Evolutionary conservation across 1,140 invertebrate species (phyloP).

Genomic region (Forficula auricularia): DNA sequence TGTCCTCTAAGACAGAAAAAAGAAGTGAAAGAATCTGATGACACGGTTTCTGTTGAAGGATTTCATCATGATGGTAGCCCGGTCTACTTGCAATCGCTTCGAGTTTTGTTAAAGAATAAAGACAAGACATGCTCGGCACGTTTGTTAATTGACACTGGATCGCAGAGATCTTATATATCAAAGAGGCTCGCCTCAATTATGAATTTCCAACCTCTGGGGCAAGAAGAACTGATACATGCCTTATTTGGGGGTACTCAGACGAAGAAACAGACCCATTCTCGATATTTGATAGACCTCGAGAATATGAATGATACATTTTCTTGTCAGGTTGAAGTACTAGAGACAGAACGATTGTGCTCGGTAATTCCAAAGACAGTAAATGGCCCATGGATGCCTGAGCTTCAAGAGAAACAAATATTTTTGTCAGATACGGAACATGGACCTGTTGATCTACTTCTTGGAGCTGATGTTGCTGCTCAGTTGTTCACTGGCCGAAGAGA

Average conservation of each 20-base stretch:
- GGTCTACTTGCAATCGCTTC: constrained; percentile 8
- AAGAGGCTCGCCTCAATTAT: not conserved
- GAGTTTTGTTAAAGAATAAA: not conserved
- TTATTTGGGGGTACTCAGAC: constrained; percentile 1
- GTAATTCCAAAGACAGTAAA: constrained; percentile 1
- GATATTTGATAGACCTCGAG: not conserved
- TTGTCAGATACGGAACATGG: constrained; percentile 9
- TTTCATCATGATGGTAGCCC: too few relatives aligned
- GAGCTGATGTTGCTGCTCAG: constrained; percentile 19
- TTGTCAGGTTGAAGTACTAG: constrained; percentile 3
- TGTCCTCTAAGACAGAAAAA: too few relatives aligned
- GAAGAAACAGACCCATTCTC: constrained; percentile 4
- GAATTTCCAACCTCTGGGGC: not conserved
- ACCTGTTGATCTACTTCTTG: constrained; percentile 17
- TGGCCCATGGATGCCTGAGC: constrained; percentile 2
- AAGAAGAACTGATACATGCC: not conserved
- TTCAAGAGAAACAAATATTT: constrained; percentile 9
- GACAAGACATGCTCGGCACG: not conserved
- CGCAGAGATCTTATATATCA: constrained; percentile 6
- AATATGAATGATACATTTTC: not conserved
- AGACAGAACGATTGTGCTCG: constrained; percentile 2
- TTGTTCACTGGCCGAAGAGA: constrained; percentile 16
- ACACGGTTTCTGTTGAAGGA: too few relatives aligned
- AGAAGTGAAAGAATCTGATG: too few relatives aligned
- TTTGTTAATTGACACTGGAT: constrained; percentile 11